Percentiles rank a stretch among this genome's conserved stretches.
Conservation (phyloP, 1,140 invertebrate genomes). For the Samia ricini region DNA sequence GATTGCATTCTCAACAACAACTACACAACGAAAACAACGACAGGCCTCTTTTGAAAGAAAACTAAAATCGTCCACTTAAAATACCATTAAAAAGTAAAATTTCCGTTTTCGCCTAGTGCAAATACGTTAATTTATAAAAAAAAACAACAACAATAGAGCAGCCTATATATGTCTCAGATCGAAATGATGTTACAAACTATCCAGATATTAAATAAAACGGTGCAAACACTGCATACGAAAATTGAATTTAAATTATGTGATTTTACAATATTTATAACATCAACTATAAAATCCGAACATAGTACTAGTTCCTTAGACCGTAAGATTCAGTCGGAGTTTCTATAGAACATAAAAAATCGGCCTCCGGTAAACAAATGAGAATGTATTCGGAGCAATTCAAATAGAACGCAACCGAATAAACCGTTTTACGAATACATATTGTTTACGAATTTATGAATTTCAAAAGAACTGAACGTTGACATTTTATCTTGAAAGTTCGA, state of each 20-base stretch:
- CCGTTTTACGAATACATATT: too few species aligned
- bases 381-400: slow-evolving; percentile 43
- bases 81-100: too few species aligned
- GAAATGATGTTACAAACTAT: background rate
- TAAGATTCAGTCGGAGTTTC: background rate
- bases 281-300: slow-evolving; percentile 6
- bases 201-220: background rate
- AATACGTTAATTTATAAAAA: too few species aligned
- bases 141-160: background rate
- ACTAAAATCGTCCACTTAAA: too few species aligned
- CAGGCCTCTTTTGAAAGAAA: too few species aligned
- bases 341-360: slow-evolving; percentile 2
- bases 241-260: background rate
- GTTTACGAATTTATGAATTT: slow-evolving; percentile 46
- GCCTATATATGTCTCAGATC: background rate
- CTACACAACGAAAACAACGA: too few species aligned
- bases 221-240: slow-evolving; percentile 11
- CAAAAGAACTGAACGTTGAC: slow-evolving; percentile 48
- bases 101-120: too few species aligned
- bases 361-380: slow-evolving; percentile 20
- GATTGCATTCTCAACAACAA: too few species aligned
- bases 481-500: slow-evolving; percentile 47
- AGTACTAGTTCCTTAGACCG: background rate
- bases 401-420: slow-evolving; percentile 36
- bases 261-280: background rate